Evolutionary conservation across 2,888 invertebrate genomes (phyloP).

Genomic region (Orthonevra nobilis): DNA sequence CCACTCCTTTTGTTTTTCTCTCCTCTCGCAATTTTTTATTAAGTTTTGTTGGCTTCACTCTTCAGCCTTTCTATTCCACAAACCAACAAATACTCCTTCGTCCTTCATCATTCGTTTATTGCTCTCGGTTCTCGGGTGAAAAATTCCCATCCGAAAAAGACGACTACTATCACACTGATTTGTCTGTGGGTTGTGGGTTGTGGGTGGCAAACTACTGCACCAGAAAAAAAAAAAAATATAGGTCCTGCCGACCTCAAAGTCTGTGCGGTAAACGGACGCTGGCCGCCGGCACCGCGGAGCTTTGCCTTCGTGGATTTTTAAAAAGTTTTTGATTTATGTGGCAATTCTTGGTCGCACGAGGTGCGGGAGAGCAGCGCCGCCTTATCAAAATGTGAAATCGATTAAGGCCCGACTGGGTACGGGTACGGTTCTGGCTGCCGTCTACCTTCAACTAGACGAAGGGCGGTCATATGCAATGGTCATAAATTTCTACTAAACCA

Average conservation of each 20-base stretch:
- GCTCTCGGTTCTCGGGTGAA: background rate
- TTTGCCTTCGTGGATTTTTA: background rate
- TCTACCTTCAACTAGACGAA: background rate
- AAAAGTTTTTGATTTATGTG: slow-evolving; percentile 65
- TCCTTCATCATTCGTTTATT: slow-evolving; percentile 52
- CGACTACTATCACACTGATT: slow-evolving; percentile 17
- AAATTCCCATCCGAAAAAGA: slow-evolving; percentile 11
- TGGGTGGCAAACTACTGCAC: no score
- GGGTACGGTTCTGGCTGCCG: background rate
- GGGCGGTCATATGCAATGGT: slow-evolving; percentile 39
- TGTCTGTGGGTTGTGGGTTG: slow-evolving; percentile 46
- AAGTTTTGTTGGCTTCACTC: slow-evolving; percentile 61
- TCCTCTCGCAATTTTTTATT: slow-evolving; percentile 53
- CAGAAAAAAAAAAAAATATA: slow-evolving; percentile 29
- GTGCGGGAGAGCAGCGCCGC: slow-evolving; percentile 4
- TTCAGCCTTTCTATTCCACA: slow-evolving; percentile 38
- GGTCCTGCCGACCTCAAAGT: slow-evolving; percentile 25
- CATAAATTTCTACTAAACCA: slow-evolving; percentile 59
- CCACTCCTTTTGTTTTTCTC: slow-evolving; percentile 23
- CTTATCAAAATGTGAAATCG: slow-evolving; percentile 69
- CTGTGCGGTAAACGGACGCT: slow-evolving; percentile 6
- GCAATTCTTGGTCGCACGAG: slow-evolving; percentile 52
- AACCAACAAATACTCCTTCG: slow-evolving; percentile 43
- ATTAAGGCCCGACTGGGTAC: slow-evolving; percentile 59
- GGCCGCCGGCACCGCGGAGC: slow-evolving; percentile 35